Conservation (phyloP, 2,797 vertebrate genomes). For the Valencia hispanica region DNA sequence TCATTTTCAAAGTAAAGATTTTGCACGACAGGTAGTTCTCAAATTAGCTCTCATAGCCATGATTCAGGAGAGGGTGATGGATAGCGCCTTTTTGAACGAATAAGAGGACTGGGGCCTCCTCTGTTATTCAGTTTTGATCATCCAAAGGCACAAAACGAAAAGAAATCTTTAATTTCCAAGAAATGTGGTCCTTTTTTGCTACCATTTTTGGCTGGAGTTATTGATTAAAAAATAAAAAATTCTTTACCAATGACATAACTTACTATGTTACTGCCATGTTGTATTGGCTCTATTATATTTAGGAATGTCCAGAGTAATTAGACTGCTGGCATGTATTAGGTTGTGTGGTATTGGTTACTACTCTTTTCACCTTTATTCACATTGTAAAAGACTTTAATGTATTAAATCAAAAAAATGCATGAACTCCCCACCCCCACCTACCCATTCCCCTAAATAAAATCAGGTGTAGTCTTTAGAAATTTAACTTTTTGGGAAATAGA, state of each 20-base stretch:
- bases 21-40: background rate
- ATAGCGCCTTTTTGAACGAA: background rate
- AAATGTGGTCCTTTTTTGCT: background rate
- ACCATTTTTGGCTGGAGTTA: too few relatives aligned
- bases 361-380: background rate
- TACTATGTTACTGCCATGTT: background rate
- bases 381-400: background rate
- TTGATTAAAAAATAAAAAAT: too few relatives aligned
- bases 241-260: background rate
- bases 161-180: background rate
- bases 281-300: background rate
- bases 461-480: background rate
- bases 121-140: background rate
- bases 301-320: background rate
- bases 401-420: background rate
- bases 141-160: background rate
- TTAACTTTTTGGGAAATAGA: background rate
- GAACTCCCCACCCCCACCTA: background rate
- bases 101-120: background rate
- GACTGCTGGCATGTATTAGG: background rate
- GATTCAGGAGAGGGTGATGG: background rate
- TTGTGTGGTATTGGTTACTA: background rate
- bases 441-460: background rate
- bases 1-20: too few relatives aligned
- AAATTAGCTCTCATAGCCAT: background rate